Base-by-base conservation (phyloP, 2,113 vertebrate genomes). In the Acanthisitta chloris region DNA sequence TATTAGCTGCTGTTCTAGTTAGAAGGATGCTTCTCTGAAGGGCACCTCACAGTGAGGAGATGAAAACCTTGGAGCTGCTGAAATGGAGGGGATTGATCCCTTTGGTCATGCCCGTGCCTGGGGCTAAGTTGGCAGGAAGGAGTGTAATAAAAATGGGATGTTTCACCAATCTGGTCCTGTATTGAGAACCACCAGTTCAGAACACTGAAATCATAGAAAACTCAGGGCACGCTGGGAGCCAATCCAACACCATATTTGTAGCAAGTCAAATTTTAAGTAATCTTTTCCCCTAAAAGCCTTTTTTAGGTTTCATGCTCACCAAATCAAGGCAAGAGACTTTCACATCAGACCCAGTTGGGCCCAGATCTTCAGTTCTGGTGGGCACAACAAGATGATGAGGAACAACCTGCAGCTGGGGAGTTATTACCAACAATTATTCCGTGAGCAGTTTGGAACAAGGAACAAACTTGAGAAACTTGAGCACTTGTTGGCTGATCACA, bases 381-480 rank as follows among this genome's bases (percentile, higher is more conserved):
- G 40, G 46, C 15, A 43, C 14, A 34, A 1, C 34, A 8, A 80
- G 58, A 25, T 52, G n/a, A 54, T 42, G 59, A 89, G 73, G 77
- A 91, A 20, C 46, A 58, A 64, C 6, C 52, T 85, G 43, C 78
- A 85, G 64, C 92, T 33, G 40, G 11, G 55, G 52, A 85, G 16
- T 45, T 57, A 61, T 42, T 28, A 76, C 57, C 61, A 65, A n/a
- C 69, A 85, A 45, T 40, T 15, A 90, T 48, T 85, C 8, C 1
- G 29, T 48, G 64, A 94, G 48, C 46, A 38, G 62, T 71, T 83
- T 76, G 64, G 54, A 94, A 86, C 5, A 36, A 69, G 71, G 45
- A 54, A 72, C 25, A 69, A 93, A 83, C 76, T 17, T 10, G 4
- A 84, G 70, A 49, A 96, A 73, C 54, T 96, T 93, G 71, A 85